These are phyloP conservation scores for Leptothorax acervorum DNA, from an alignment of 2,888 invertebrate genomes.

Conservation along the genomic window DNA sequence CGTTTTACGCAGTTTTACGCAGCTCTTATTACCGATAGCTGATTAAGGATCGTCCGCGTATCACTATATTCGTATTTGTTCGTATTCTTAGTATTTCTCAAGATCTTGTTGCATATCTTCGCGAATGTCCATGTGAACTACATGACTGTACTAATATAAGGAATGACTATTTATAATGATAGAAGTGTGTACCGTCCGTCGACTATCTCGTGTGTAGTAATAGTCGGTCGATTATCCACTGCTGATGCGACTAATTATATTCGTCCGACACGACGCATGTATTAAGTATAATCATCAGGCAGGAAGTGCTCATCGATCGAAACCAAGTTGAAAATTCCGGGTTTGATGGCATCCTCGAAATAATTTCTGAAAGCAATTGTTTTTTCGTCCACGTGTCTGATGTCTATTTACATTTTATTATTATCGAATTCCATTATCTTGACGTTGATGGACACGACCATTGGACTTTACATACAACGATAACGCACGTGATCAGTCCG, in stretches of 20 bases:
- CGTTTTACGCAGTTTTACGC: neutral
- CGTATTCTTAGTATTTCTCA: neutral
- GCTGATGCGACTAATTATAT: constrained; percentile 45
- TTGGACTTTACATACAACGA: neutral
- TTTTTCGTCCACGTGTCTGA: neutral
- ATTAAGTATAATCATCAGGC: neutral
- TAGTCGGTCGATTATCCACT: constrained; percentile 60
- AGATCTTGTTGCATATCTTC: constrained; percentile 18
- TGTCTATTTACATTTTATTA: neutral
- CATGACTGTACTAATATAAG: constrained; percentile 72
- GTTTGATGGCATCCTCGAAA: neutral
- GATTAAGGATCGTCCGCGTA: constrained; percentile 47
- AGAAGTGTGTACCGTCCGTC: constrained; percentile 65
- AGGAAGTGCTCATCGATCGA: neutral
- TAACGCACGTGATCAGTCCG: neutral
- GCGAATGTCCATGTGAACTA: constrained; percentile 31
- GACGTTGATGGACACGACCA: neutral
- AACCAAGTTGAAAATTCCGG: neutral
- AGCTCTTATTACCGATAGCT: constrained; percentile 64
- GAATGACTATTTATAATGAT: constrained; percentile 72
- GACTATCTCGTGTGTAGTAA: constrained; percentile 18
- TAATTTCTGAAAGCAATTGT: neutral
- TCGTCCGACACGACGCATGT: neutral
- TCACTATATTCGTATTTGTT: neutral
- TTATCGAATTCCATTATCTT: constrained; percentile 12